Percentiles rank a stretch among this genome's conserved stretches.
phyloP scores from a whole-genome alignment of 2,888 invertebrate genomes.

The Pyralis farinalis region DNA sequence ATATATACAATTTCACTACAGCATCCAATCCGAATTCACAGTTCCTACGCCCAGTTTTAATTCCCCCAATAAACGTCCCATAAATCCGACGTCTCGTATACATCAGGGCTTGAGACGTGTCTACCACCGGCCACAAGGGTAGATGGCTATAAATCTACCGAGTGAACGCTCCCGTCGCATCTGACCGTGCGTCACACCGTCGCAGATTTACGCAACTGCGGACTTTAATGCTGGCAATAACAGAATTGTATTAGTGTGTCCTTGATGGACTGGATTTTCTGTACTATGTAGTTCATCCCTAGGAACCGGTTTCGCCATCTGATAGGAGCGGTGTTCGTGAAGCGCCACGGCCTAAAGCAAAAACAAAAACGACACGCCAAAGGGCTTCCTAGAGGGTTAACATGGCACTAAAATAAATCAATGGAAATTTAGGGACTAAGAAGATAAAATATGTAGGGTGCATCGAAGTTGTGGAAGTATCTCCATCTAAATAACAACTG shows the following conservation, averaged over 20 bases:
- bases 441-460: too few species aligned
- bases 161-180: neutral
- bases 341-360: neutral
- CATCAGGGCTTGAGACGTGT: slow-evolving; percentile 40
- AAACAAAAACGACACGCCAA: too few species aligned
- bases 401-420: too few species aligned
- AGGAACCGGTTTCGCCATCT: too few species aligned
- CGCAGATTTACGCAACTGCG: neutral
- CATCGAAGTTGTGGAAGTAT: too few species aligned
- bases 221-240: neutral
- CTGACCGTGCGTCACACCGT: neutral
- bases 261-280: neutral
- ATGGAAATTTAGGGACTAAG: too few species aligned
- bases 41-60: neutral
- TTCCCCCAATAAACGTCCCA: neutral
- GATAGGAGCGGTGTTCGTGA: neutral
- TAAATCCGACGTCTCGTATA: slow-evolving; percentile 31
- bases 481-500: too few species aligned
- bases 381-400: too few species aligned
- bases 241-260: neutral
- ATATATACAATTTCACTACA: neutral
- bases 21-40: neutral
- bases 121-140: slow-evolving; percentile 44
- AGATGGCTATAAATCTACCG: slow-evolving; percentile 57
- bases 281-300: too few species aligned